A percentile compares a stretch with the other conserved stretches of the same genome.
Conservation (phyloP, 2,797 vertebrate genomes). For the Masticophis lateralis region DNA sequence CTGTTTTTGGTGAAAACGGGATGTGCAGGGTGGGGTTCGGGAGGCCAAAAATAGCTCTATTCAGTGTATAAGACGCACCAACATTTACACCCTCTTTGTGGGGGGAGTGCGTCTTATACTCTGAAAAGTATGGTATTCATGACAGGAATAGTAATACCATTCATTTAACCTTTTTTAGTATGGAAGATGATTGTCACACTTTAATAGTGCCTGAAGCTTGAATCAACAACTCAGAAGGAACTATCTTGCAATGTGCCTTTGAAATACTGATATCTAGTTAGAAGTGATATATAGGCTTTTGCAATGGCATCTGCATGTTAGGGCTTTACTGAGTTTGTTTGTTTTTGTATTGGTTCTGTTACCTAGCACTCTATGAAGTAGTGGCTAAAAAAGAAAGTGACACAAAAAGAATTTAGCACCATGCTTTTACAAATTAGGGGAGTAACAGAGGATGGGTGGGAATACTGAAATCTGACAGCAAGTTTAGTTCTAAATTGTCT, state of each 20-base stretch:
- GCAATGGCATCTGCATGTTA: conserved; percentile 40
- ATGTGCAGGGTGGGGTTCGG: too few relatives aligned
- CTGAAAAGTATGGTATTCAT: background rate
- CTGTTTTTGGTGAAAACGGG: too few relatives aligned
- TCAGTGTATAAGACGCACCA: too few relatives aligned
- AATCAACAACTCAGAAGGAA: conserved; percentile 54
- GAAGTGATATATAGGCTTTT: conserved; percentile 59
- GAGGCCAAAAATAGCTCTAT: too few relatives aligned
- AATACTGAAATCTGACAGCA: background rate
- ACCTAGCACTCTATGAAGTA: conserved; percentile 44
- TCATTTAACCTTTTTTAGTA: background rate
- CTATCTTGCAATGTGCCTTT: conserved; percentile 55
- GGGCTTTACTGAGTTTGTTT: conserved; percentile 37
- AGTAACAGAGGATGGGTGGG: background rate
- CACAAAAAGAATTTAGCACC: conserved; percentile 16
- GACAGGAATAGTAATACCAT: conserved; percentile 5
- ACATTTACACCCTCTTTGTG: too few relatives aligned
- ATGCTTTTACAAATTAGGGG: conserved; percentile 4
- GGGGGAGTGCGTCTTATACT: too few relatives aligned
- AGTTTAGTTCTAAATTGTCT: background rate
- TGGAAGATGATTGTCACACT: background rate
- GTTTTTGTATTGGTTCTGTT: conserved; percentile 51
- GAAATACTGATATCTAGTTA: conserved; percentile 54
- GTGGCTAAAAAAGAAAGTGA: conserved; percentile 33
- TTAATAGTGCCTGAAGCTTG: conserved; percentile 44